Base-by-base conservation (phyloP, 37 sponge, comb jelly and placozoan genomes). In the Geodia barretti region DNA sequence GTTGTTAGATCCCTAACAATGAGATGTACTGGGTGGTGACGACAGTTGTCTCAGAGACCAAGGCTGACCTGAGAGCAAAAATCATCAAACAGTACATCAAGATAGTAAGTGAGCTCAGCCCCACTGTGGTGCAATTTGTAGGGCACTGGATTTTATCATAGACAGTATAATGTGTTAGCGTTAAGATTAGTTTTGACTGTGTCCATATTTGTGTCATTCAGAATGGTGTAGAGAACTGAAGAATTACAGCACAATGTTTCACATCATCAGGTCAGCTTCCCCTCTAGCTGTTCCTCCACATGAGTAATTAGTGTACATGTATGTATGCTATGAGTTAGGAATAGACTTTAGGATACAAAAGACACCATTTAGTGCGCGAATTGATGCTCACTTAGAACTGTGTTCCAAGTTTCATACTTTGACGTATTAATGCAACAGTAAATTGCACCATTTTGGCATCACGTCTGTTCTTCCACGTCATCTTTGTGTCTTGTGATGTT, bases 21-120 rank as follows among this genome's bases (percentile, higher is more conserved):
- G 93, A 93, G 80, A 85, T 86, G 77, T 93, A 83, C 66, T 93
- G 93, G 93, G 93, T 89, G 63, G 75, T 86, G 60, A 93, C 93
- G 20, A 89, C 79, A 0, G 74, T 93, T 24, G 87, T 93, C 58
- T 75, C 86, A 1, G 93, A 93, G 73, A 74, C 87, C 2, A 82
- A 70, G 62, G n/a, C 77, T 25, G 76, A 81, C 0, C 77, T 63
- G 30, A 85, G 93, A 79, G 83, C 82, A 9, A 93, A 86, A 65
- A 35, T 93, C 0, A 79, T 89, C 11, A 93, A 93, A 67, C 90
- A 86, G 25, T 88, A 88, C 63, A 86, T 93, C 74, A 88, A 86
- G 41, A 78, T 93, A 17, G 93, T 87, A 37, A 93, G 90, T 86
- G 60, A 81, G 90, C 73, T n/a, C n/a, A n/a, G n/a, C n/a, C n/a